phyloP scores from a whole-genome alignment of 2,113 vertebrate genomes.

The Conger conger region DNA sequence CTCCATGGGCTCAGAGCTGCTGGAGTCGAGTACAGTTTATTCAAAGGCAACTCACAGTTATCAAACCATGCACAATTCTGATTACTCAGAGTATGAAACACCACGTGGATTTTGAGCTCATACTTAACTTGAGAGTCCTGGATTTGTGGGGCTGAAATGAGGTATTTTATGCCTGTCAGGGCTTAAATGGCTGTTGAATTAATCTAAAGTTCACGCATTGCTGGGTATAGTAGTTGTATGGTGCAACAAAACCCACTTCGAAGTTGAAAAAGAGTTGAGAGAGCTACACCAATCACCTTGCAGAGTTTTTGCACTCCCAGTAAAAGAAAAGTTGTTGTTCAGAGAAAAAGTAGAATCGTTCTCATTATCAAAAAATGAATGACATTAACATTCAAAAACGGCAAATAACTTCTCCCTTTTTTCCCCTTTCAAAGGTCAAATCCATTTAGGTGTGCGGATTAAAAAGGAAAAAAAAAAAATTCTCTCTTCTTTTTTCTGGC shows the following conservation, averaged over 20 bases:
- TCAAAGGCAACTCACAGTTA: background rate
- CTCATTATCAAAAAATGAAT: background rate
- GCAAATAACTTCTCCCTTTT: background rate
- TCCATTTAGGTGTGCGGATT: conserved; percentile 4
- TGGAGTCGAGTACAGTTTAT: background rate
- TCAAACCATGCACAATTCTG: too few relatives aligned
- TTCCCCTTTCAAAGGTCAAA: conserved; percentile 27
- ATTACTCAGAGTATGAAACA: too few relatives aligned
- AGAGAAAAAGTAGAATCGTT: background rate
- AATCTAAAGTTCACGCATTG: background rate
- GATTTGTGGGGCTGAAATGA: background rate
- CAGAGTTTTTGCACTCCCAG: background rate
- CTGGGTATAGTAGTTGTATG: background rate
- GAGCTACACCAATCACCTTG: background rate
- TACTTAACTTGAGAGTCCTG: too few relatives aligned
- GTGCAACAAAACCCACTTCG: background rate
- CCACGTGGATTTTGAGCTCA: too few relatives aligned
- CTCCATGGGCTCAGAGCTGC: background rate
- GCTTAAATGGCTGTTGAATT: background rate
- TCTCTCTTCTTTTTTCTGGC: background rate
- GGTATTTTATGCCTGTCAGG: background rate
- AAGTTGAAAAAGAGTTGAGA: background rate
- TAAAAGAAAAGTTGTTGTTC: background rate
- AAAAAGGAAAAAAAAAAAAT: background rate
- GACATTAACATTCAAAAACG: background rate